These are phyloP conservation scores for Aegithalos caudatus DNA, from an alignment of 2,113 vertebrate genomes.

Conservation along the genomic window DNA sequence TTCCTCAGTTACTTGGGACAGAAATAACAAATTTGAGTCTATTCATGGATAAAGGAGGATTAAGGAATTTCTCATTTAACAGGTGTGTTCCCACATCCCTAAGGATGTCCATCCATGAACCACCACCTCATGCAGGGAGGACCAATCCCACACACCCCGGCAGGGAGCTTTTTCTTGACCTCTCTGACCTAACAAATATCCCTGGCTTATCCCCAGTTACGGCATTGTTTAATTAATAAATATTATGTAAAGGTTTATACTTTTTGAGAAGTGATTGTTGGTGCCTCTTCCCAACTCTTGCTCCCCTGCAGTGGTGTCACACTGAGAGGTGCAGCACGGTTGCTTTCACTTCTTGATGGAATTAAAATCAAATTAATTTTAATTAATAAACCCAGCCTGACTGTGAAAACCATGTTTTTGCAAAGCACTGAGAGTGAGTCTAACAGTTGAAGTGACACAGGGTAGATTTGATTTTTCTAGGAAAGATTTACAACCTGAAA, in stretches of 20 bases:
- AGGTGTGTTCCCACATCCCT: rapidly evolving
- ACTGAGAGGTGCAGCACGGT: rapidly evolving
- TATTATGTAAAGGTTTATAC: rapidly evolving
- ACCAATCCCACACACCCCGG: rapidly evolving
- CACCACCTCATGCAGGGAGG: not conserved
- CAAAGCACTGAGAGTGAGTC: not conserved
- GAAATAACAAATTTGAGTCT: not conserved
- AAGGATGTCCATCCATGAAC: rapidly evolving
- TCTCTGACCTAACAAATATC: rapidly evolving
- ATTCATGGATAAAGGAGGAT: not conserved
- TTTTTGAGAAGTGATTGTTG: not conserved
- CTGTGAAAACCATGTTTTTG: too few species aligned
- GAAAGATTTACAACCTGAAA: not conserved
- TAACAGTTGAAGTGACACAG: not conserved
- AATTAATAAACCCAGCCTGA: not conserved
- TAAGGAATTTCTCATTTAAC: rapidly evolving
- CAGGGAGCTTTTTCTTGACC: not conserved
- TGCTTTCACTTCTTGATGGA: not conserved
- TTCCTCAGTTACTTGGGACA: rapidly evolving
- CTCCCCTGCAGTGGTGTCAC: rapidly evolving
- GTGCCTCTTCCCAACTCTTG: not conserved
- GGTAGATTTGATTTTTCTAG: not conserved
- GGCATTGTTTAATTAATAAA: not conserved
- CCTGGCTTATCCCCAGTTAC: rapidly evolving
- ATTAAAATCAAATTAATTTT: not conserved